Evolutionary conservation across 2,888 invertebrate species (phyloP).

Genomic region (Catotricha subobsoleta): DNA sequence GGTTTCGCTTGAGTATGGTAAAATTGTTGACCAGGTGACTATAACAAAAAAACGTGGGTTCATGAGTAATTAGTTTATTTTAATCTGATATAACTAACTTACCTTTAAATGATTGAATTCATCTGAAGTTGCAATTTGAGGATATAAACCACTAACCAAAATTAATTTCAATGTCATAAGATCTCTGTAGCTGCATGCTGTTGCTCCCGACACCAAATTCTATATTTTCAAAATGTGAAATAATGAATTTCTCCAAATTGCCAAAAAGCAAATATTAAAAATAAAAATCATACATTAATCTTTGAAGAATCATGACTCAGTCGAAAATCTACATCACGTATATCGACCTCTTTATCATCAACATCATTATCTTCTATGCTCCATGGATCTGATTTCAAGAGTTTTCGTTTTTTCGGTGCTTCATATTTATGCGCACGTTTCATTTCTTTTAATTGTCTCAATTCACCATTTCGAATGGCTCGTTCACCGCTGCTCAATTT

Average conservation of each 20-base stretch:
- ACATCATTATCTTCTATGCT: constrained; percentile 44
- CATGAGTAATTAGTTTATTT: not conserved
- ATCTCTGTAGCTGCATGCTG: constrained; percentile 46
- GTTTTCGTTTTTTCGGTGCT: constrained; percentile 51
- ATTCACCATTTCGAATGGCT: constrained; percentile 69
- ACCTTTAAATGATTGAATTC: constrained; percentile 82
- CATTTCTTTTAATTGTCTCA: constrained; percentile 68
- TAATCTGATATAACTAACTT: constrained; percentile 8
- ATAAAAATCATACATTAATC: constrained; percentile 24
- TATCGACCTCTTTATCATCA: constrained; percentile 40
- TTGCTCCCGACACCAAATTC: constrained; percentile 42
- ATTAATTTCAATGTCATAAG: constrained; percentile 58
- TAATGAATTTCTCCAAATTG: constrained; percentile 24
- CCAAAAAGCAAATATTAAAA: not conserved
- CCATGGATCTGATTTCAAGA: constrained; percentile 52
- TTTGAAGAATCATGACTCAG: constrained; percentile 57
- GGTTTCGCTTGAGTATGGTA: constrained; percentile 78
- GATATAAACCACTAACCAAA: constrained; percentile 82
- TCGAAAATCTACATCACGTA: constrained; percentile 74
- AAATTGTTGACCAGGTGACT: constrained; percentile 60
- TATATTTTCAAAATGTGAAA: constrained; percentile 18
- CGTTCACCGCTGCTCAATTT: constrained; percentile 54
- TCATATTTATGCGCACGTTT: constrained; percentile 54
- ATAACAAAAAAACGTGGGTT: constrained; percentile 14
- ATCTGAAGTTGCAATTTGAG: constrained; percentile 88